Percentiles rank a stretch among this genome's conserved stretches.
Conservation (phyloP, 2,113 vertebrate species). For the Pelmatolapia mariae region DNA sequence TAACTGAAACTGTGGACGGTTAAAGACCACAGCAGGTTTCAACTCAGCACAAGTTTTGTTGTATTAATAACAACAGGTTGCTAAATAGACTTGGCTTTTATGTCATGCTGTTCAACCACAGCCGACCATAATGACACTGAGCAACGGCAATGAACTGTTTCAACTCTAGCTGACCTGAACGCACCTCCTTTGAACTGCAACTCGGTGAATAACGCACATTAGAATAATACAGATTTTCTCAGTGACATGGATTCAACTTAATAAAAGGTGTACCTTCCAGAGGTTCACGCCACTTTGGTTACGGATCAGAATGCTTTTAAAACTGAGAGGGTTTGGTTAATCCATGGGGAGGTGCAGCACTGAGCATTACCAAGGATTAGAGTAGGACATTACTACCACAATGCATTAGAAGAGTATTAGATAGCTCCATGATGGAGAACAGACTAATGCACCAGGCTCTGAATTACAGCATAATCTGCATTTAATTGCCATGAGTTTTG, state of each 20-base stretch:
- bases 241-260: background rate
- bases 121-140: background rate
- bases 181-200: background rate
- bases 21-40: background rate
- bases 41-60: background rate
- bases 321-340: conserved; percentile 61
- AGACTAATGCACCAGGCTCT: conserved; percentile 61
- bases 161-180: background rate
- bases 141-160: background rate
- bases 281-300: conserved; percentile 28
- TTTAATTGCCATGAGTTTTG: conserved; percentile 70
- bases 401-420: conserved; percentile 72
- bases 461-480: conserved; percentile 62
- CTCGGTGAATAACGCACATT: background rate
- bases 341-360: conserved; percentile 42
- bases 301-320: conserved; percentile 64
- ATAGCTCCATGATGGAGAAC: conserved; percentile 57
- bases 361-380: conserved; percentile 66
- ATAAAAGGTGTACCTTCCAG: conserved; percentile 32
- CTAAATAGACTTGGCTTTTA: background rate
- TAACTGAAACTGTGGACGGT: background rate
- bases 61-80: background rate
- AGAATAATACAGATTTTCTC: background rate
- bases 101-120: background rate
- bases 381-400: conserved; percentile 55